These are phyloP conservation scores for Xiphorhynchus elegans DNA, from an alignment of 2,113 vertebrate genomes.

Conservation along the genomic window DNA sequence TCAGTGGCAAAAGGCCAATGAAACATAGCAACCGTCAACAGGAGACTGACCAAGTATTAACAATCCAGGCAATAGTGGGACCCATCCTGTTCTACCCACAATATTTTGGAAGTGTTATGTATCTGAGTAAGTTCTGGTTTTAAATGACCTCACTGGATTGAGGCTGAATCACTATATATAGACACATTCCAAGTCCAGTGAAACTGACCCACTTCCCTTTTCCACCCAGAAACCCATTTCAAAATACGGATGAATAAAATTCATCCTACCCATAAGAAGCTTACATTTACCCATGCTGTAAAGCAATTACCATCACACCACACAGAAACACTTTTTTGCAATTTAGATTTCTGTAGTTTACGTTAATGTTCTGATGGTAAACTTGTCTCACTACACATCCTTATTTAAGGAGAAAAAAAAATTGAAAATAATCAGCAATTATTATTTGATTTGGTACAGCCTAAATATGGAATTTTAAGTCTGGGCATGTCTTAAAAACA, in stretches of 20 bases:
- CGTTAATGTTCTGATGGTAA: neutral
- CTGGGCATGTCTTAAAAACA: neutral
- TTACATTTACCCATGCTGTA: neutral
- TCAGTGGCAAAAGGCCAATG: neutral
- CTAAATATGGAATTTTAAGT: neutral
- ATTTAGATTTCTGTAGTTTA: neutral
- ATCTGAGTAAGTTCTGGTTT: neutral
- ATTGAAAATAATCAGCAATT: neutral
- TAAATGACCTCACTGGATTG: neutral
- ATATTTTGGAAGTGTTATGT: neutral
- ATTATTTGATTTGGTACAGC: neutral
- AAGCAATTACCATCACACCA: neutral
- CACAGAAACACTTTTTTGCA: neutral
- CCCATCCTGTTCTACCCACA: neutral
- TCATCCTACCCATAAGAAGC: neutral
- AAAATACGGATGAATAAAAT: neutral
- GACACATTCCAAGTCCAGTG: neutral
- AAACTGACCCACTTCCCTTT: neutral
- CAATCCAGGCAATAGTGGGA: neutral
- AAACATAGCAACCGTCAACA: neutral
- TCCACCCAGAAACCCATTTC: neutral
- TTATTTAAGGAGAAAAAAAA: neutral
- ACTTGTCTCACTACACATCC: neutral
- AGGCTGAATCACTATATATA: neutral
- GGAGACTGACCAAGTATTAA: neutral